Evolutionary conservation across 1,140 invertebrate species (phyloP).

Genomic region (Danaus melanippus): DNA sequence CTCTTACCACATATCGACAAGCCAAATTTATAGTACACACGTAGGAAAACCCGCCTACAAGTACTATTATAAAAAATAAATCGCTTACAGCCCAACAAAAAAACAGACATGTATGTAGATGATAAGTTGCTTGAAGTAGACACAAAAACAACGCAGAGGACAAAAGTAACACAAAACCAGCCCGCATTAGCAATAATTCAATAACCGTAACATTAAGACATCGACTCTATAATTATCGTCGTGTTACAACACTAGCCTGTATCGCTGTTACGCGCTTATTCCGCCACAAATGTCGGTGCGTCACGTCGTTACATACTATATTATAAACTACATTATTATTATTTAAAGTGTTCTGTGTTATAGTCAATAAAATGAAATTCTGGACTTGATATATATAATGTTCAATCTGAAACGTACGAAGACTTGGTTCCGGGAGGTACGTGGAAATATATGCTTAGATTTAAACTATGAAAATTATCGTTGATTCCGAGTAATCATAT

Average conservation of each 20-base stretch:
- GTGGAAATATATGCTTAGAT: too few relatives aligned
- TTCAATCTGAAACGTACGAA: constrained; percentile 33
- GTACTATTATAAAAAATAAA: too few relatives aligned
- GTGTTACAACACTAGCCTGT: constrained; percentile 28
- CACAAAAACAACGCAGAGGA: background rate
- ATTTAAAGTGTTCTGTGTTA: constrained; percentile 14
- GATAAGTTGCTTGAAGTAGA: too few relatives aligned
- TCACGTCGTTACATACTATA: constrained; percentile 22
- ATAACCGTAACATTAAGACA: constrained; percentile 5
- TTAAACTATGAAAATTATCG: too few relatives aligned
- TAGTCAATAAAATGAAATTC: too few relatives aligned
- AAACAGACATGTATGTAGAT: too few relatives aligned
- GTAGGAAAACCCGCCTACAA: too few relatives aligned
- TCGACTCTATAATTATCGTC: constrained; percentile 9
- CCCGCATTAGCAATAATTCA: constrained; percentile 9
- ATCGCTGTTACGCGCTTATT: constrained; percentile 30
- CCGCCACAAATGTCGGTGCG: constrained; percentile 31
- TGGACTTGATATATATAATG: constrained; percentile 15
- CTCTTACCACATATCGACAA: too few relatives aligned
- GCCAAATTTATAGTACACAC: too few relatives aligned
- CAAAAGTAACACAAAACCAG: constrained; percentile 4
- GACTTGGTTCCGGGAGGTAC: constrained; percentile 35
- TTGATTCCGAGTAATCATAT: too few relatives aligned
- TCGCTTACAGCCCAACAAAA: too few relatives aligned
- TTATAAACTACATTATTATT: constrained; percentile 25